phyloP scores from a whole-genome alignment of 2,888 invertebrate genomes.

The Acanthosepion esculentum region DNA sequence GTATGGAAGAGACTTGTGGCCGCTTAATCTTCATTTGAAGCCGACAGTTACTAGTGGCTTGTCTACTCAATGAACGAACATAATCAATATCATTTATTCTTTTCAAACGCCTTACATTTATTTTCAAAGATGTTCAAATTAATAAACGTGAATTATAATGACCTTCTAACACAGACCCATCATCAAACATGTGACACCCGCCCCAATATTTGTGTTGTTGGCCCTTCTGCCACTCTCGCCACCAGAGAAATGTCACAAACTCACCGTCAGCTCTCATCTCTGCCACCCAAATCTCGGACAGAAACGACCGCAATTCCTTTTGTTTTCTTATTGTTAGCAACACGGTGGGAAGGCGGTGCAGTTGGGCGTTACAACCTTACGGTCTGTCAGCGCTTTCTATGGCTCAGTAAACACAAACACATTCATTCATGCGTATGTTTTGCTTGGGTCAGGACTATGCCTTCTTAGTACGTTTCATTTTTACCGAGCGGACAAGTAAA shows the following conservation, averaged over 20 bases:
- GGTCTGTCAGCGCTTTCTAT: not conserved
- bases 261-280: not conserved
- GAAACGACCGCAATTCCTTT: not conserved
- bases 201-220: too few relatives aligned
- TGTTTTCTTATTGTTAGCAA: not conserved
- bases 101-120: too few relatives aligned
- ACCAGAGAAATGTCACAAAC: not conserved
- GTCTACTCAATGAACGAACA: too few relatives aligned
- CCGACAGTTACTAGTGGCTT: too few relatives aligned
- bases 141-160: too few relatives aligned
- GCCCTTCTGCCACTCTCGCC: not conserved
- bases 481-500: not conserved
- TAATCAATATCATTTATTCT: too few relatives aligned
- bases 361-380: not conserved
- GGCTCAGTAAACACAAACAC: not conserved
- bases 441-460: not conserved
- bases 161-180: too few relatives aligned
- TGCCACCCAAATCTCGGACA: not conserved
- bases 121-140: too few relatives aligned
- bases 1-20: too few relatives aligned
- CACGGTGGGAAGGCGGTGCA: not conserved
- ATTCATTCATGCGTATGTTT: not conserved
- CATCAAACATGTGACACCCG: too few relatives aligned
- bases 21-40: too few relatives aligned
- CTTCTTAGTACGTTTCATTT: not conserved